Evolutionary conservation across 1,140 invertebrate species (phyloP).

Genomic region (Drosophila dunni): DNA sequence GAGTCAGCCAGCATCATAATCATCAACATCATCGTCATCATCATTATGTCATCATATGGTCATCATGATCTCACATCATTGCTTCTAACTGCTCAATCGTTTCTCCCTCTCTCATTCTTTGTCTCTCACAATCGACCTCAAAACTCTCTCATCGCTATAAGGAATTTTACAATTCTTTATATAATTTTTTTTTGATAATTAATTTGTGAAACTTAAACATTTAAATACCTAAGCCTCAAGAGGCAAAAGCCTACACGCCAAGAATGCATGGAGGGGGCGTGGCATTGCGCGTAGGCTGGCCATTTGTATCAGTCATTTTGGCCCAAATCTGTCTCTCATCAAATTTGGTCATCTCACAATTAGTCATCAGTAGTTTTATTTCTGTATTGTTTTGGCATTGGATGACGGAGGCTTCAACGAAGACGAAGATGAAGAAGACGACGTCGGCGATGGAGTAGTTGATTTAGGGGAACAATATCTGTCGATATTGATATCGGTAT

Average conservation of each 20-base stretch:
- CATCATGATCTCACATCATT: slow-evolving; percentile 23
- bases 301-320: slow-evolving; percentile 37
- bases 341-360: slow-evolving; percentile 16
- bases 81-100: slow-evolving; percentile 38
- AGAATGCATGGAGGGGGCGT: not conserved
- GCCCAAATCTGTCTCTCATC: slow-evolving; percentile 34
- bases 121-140: slow-evolving; percentile 53
- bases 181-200: slow-evolving; percentile 60
- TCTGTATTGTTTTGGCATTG: slow-evolving; percentile 26
- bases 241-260: slow-evolving; percentile 53
- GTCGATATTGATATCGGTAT: slow-evolving; percentile 11
- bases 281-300: slow-evolving; percentile 53
- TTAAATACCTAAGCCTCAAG: slow-evolving; percentile 76
- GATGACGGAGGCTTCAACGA: slow-evolving; percentile 52
- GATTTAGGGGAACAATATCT: slow-evolving; percentile 7
- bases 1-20: slow-evolving; percentile 43
- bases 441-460: slow-evolving; percentile 56
- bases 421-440: slow-evolving; percentile 46
- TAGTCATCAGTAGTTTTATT: slow-evolving; percentile 32
- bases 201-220: slow-evolving; percentile 70
- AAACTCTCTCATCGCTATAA: slow-evolving; percentile 70
- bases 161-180: slow-evolving; percentile 83
- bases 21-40: slow-evolving; percentile 35
- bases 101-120: slow-evolving; percentile 23
- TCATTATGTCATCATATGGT: slow-evolving; percentile 44